Conservation (phyloP, 1,140 invertebrate species). For the Danaus melanippus region DNA sequence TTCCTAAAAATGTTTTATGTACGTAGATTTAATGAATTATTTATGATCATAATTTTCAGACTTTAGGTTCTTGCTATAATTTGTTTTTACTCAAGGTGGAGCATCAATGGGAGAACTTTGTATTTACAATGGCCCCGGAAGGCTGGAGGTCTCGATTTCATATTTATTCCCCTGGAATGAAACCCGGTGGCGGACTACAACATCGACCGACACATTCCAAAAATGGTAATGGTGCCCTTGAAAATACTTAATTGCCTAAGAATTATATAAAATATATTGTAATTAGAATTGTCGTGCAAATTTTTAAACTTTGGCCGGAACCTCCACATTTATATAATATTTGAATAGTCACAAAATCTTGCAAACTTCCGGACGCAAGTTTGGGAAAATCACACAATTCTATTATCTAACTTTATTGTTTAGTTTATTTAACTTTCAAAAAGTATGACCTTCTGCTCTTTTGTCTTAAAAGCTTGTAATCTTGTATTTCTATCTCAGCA, state of each 20-base stretch:
- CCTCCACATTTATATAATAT: too few species aligned
- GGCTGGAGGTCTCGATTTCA: conserved; percentile 52
- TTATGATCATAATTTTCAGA: too few species aligned
- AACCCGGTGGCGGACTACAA: conserved; percentile 46
- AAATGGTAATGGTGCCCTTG: conserved; percentile 36
- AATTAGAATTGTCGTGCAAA: not conserved
- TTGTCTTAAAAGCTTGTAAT: too few species aligned
- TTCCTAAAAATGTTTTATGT: too few species aligned
- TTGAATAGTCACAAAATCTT: not conserved
- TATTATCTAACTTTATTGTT: too few species aligned
- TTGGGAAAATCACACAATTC: conserved; percentile 10
- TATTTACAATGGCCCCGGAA: conserved; percentile 37
- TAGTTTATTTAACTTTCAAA: too few species aligned
- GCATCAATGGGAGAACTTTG: conserved; percentile 57
- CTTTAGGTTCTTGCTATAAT: not conserved
- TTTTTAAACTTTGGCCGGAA: too few species aligned
- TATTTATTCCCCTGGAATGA: conserved; percentile 55
- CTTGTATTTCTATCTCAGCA: too few species aligned
- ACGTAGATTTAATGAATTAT: too few species aligned
- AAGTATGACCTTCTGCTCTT: too few species aligned
- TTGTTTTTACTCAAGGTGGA: conserved; percentile 35
- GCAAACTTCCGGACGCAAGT: conserved; percentile 7
- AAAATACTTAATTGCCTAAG: not conserved
- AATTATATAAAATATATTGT: conserved; percentile 4
- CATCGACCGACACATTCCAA: conserved; percentile 50